Evolutionary conservation across 2,113 vertebrate genomes (phyloP), one percentile per base, ranked within the genome.

Genomic region (Proterorhinus semilunaris): DNA sequence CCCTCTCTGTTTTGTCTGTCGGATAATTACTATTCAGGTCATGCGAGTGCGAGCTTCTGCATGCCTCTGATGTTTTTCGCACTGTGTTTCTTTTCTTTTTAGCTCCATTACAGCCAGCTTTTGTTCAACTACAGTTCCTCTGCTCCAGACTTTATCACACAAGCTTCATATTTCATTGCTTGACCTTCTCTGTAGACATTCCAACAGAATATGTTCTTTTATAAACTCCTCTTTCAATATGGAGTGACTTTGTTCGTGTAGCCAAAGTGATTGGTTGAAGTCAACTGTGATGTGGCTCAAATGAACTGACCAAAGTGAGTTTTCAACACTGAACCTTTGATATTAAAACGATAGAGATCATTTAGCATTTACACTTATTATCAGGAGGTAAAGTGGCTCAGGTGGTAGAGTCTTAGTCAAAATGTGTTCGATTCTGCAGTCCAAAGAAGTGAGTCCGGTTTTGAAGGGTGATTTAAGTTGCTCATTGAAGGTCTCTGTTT

Each of bases 21-120:
- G 53, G 71, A 76, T 70, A 78, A 76, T 85, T 79, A 69, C 66
- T 79, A 89, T 86, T 84, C 83, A 69, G 59, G 72, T 81, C 82
- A 69, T 27, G 67, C 47, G 48, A 74, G 72, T 74, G 55, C 86
- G 59, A 66, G 76, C 74, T 75, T 74, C 81, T 72, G 71, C 76
- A 79, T 86, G 78, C 45, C 63, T 83, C 68, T 83, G 78, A 82
- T 83, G 72, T 78, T 75, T 73, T 65, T 66, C 4, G 66, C 47
- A 72, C 67, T 53, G 65, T 53, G 65, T 66, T 80, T 72, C 47
- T 75, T 73, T 64, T 80, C 64, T 49, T 55, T 52, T 71, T 53
- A 65, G 63, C 53, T 68, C 57, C 46, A 62, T 74, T 65, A 58
- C 58, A 61, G 51, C 65, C 51, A 11, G 55, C 61, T 73, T 72